Base-by-base conservation (phyloP, 2,888 invertebrate genomes). In the Latheticus oryzae region DNA sequence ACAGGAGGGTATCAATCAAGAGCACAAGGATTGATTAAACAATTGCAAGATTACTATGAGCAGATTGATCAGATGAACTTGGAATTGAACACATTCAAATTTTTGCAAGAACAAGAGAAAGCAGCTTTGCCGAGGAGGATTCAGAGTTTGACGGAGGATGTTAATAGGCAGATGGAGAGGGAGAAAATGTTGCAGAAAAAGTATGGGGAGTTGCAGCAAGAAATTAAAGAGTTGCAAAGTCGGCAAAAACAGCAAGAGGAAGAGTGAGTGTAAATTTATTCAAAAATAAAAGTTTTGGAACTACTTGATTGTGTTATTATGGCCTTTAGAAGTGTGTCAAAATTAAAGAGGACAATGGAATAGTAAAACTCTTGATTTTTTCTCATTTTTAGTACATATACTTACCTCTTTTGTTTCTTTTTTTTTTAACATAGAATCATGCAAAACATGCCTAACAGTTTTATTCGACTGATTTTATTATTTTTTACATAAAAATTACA, bases 51-150 rank as follows among this genome's bases (percentile, higher is more conserved):
- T 73, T 79, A 94, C 8, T 88, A 89, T 72, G 94, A 95, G 62
- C 95, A 97, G 76, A 87, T 91, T 42, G 97, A 99, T 73, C 93
- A 95, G 73, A 88, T 92, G 3, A 86, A 88, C 65, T 83, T 97
- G 51, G 97, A 99, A 72, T 79, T 91, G 60, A 91, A 93, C 19
- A 97, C 97, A 0, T 97, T 97, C 76, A 88, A 90, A 71, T 92
- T 93, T 77, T 82, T 98, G 26, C 89, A 93, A 61, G 88, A 91
- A 48, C 93, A 95, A 76, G 97, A 98, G 79, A 87, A 88, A 66
- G 87, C 88, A 11, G 97, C 97, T 12, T 87, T 97, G 70, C 95
- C 96, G 1, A 87, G 94, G 61, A 85, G 97, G 73, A 84, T 97
- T 73, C 79, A 91, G 89, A 89, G 91, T 0, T 78, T 97, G 60